Conservation (phyloP, 2,888 invertebrate genomes). For the Sicus ferrugineus region DNA sequence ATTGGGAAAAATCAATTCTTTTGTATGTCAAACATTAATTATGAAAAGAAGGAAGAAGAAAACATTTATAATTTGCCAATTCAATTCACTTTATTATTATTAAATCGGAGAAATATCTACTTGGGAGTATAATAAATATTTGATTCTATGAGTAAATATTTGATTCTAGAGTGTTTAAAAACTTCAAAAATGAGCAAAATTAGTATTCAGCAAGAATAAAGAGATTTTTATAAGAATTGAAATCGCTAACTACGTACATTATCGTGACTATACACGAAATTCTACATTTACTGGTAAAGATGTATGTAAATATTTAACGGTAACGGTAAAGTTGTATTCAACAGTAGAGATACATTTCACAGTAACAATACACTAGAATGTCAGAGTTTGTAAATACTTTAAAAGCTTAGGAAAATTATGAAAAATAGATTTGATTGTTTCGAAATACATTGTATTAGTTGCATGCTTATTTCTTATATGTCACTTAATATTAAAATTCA, state of each 20-base stretch:
- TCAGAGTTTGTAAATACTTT: constrained; percentile 14
- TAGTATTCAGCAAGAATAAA: constrained; percentile 15
- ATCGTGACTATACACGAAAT: neutral
- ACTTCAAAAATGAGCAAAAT: constrained; percentile 23
- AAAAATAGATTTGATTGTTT: constrained; percentile 41
- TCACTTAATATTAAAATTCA: neutral
- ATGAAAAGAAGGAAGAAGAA: too few relatives aligned
- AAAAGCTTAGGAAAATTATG: neutral
- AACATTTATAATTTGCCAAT: too few relatives aligned
- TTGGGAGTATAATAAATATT: neutral
- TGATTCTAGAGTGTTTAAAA: too few relatives aligned
- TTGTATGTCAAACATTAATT: too few relatives aligned
- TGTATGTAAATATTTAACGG: neutral
- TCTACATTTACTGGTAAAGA: neutral
- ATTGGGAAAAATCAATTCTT: too few relatives aligned
- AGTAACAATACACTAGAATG: neutral
- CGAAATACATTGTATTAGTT: constrained; percentile 36
- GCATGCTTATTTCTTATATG: neutral
- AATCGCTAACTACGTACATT: neutral
- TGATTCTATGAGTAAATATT: neutral
- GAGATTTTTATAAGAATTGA: neutral
- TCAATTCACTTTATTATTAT: neutral
- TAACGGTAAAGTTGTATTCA: neutral
- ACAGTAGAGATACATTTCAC: neutral
- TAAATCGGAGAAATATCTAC: neutral